Conservation (phyloP, 1,140 invertebrate genomes). For the Xylocopa sonorina region DNA sequence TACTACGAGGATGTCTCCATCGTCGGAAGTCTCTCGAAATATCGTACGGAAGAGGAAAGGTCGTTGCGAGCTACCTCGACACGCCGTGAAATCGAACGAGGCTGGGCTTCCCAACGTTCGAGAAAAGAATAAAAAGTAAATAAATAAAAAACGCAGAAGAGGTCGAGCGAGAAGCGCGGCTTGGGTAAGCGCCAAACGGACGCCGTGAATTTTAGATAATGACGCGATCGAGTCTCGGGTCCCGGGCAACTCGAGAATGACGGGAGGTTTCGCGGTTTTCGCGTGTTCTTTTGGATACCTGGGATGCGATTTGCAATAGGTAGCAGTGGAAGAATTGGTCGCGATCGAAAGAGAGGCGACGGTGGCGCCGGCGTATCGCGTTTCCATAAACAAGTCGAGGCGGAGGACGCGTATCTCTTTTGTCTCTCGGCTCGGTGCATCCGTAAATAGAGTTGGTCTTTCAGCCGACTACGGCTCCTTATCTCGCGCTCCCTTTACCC, state of each 20-base stretch:
- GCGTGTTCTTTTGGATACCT: too few relatives aligned
- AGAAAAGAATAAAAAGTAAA: too few relatives aligned
- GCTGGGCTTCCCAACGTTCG: too few relatives aligned
- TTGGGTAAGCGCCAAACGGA: constrained; percentile 1
- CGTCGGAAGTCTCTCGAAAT: too few relatives aligned
- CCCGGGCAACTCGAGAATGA: not conserved
- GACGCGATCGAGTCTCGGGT: constrained; percentile 17
- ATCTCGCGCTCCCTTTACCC: constrained; percentile 25
- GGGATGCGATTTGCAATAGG: too few relatives aligned
- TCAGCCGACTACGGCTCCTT: constrained; percentile 33
- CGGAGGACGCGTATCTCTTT: constrained; percentile 41
- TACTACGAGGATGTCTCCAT: not conserved
- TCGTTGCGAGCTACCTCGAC: too few relatives aligned
- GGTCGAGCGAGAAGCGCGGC: constrained; percentile 51
- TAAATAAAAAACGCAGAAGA: too few relatives aligned
- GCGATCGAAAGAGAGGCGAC: not conserved
- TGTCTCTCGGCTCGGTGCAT: constrained; percentile 45
- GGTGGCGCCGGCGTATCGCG: constrained; percentile 24
- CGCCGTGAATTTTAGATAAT: constrained; percentile 16
- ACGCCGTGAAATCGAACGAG: too few relatives aligned
- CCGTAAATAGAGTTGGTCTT: constrained; percentile 55
- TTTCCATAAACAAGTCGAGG: constrained; percentile 50
- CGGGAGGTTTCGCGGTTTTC: not conserved
- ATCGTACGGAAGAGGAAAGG: not conserved
- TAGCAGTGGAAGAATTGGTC: not conserved